Evolutionary conservation across 2,113 vertebrate genomes (phyloP), one percentile per base, ranked within the genome.

Genomic region (Hipposideros armiger): DNA sequence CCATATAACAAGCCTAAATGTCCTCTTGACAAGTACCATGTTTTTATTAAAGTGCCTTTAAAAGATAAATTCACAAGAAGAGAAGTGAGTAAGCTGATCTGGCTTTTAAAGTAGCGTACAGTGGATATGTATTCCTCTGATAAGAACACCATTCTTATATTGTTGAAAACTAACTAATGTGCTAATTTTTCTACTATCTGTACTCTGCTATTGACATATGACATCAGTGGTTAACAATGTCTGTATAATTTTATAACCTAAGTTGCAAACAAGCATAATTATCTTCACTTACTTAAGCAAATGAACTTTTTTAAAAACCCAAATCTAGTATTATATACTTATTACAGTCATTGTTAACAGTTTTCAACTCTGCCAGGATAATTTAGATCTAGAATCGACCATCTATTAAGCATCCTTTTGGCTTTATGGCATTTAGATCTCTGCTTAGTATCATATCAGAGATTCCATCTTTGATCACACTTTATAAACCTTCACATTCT

Each of bases 241-340:
- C 15, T 11, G 2, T 11, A 42, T 82, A 40, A 76, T 28, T 56
- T 76, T 60, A 24, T 74, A 7, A 14, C 52, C 13, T 89, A 36
- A 83, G 50, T 83, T 94, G 52, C 19, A 84, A 77, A 10, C 26
- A 58, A 82, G 22, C 24, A 82, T n/a, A 47, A 84, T 84, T 94
- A 4, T 54, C 32, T 60, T 40, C 72, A 64, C 76, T 74, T 83
- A 66, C 28, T 45, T 83, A 36, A 45, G 47, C 22, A 76, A 88
- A 54, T 69, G 3, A 66, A 47, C 22, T 76, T 13, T 85, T 85
- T 32, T 11, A 45, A 81, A 72, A 30, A 40, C 7, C 4, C 42
- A 94, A 66, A 66, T 45, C 11, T 76, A 45, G 30, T 56, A 45
- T 54, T 30, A 30, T 66, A 36, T n/a, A 54, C 11, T 32, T 83